These are phyloP conservation scores for Trachemys scripta DNA, from an alignment of 2,113 vertebrate species.

Conservation along the genomic window DNA sequence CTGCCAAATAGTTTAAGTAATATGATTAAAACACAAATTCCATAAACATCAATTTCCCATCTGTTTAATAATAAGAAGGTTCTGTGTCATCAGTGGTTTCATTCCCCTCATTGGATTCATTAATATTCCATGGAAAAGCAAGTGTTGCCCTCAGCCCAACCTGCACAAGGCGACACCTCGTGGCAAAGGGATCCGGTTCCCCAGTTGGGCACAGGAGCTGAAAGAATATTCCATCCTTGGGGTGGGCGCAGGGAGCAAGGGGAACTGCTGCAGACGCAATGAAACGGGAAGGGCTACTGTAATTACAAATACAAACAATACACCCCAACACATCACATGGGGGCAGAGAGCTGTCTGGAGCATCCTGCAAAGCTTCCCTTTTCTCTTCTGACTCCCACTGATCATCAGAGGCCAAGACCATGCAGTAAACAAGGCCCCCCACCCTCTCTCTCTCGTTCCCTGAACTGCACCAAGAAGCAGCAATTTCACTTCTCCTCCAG, in stretches of 20 bases:
- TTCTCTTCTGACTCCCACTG: neutral
- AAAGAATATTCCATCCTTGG: neutral
- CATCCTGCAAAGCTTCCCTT: neutral
- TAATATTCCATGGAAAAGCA: neutral
- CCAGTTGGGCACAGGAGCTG: neutral
- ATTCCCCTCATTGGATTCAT: neutral
- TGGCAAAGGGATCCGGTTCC: neutral
- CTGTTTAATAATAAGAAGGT: slow-evolving; percentile 25
- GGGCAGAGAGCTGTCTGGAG: neutral
- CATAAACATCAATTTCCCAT: slow-evolving; percentile 56
- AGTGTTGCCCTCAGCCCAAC: neutral
- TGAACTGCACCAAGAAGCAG: neutral
- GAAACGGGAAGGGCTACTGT: neutral
- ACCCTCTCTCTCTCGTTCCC: neutral
- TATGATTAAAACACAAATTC: slow-evolving; percentile 65
- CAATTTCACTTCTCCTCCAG: neutral
- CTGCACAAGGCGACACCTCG: neutral
- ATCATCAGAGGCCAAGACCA: neutral
- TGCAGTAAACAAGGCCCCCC: neutral
- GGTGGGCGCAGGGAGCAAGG: neutral
- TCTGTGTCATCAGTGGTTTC: neutral
- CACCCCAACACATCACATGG: neutral
- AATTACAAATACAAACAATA: neutral
- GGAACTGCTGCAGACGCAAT: neutral
- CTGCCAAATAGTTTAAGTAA: slow-evolving; percentile 55